Conservation (phyloP, 2,797 vertebrate genomes). For the Poeciliopsis gracilis region DNA sequence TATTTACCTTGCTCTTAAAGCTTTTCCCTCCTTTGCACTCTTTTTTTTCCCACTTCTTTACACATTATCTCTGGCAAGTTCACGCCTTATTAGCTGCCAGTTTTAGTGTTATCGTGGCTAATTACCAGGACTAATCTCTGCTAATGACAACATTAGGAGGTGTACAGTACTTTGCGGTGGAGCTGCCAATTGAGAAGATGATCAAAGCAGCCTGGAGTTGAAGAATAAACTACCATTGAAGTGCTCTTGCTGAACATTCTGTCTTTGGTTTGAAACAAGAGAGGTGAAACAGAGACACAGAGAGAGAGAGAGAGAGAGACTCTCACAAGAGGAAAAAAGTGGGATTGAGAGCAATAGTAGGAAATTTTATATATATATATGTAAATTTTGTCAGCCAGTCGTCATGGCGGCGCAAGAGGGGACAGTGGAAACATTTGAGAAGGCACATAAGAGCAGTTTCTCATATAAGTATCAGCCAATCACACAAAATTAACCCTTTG, state of each 20-base stretch:
- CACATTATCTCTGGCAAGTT: slow-evolving; percentile 55
- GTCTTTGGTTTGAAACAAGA: slow-evolving; percentile 38
- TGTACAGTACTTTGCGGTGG: slow-evolving; percentile 55
- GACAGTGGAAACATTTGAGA: neutral
- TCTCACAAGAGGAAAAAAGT: slow-evolving; percentile 2
- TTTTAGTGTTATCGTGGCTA: slow-evolving; percentile 60
- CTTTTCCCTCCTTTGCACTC: slow-evolving; percentile 24
- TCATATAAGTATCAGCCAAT: neutral
- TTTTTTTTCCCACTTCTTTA: slow-evolving; percentile 14
- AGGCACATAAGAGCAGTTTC: neutral
- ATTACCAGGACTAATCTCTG: slow-evolving; percentile 71
- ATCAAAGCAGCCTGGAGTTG: slow-evolving; percentile 48
- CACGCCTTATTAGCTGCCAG: slow-evolving; percentile 62
- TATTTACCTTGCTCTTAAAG: slow-evolving; percentile 2
- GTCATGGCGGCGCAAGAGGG: neutral
- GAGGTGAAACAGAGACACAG: neutral
- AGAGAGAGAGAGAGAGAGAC: neutral
- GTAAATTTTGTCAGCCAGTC: neutral
- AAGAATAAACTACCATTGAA: slow-evolving; percentile 49
- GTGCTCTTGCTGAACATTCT: slow-evolving; percentile 21
- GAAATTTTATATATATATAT: neutral
- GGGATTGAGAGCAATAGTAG: slow-evolving; percentile 34
- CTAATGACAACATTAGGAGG: slow-evolving; percentile 69
- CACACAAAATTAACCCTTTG: neutral
- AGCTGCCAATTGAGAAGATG: slow-evolving; percentile 48